Evolutionary conservation across 2,113 vertebrate genomes (phyloP).

Genomic region (Microcebus jonahi): DNA sequence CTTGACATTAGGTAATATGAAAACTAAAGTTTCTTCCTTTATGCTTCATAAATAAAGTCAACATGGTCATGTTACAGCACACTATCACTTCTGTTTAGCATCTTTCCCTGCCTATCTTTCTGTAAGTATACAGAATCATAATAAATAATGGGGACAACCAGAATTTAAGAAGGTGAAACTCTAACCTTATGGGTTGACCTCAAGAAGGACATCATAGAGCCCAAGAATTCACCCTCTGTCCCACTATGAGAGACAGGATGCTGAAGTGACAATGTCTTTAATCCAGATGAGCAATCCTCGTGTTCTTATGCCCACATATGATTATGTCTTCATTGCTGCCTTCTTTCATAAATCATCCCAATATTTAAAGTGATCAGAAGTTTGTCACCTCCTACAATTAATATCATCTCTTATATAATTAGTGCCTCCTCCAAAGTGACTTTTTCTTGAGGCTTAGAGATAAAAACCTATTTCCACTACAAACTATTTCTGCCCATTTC

Average conservation of each 20-base stretch:
- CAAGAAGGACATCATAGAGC: background rate
- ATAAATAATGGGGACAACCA: background rate
- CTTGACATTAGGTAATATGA: background rate
- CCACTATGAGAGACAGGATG: background rate
- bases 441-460: background rate
- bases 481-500: background rate
- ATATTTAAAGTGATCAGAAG: background rate
- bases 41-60: background rate
- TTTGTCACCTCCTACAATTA: background rate
- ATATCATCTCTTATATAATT: background rate
- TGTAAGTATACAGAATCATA: background rate
- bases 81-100: background rate
- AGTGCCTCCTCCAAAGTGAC: background rate
- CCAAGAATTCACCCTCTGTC: background rate
- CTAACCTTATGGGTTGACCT: background rate
- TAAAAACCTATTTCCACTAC: background rate
- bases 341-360: background rate
- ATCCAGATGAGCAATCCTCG: background rate
- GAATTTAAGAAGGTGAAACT: background rate
- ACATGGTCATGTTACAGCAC: background rate
- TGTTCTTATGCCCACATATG: background rate
- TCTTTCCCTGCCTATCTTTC: background rate
- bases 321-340: background rate
- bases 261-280: background rate
- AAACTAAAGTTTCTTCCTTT: background rate